Base-by-base conservation (phyloP, 1,140 invertebrate genomes). In the Gonioctena quinquepunctata region DNA sequence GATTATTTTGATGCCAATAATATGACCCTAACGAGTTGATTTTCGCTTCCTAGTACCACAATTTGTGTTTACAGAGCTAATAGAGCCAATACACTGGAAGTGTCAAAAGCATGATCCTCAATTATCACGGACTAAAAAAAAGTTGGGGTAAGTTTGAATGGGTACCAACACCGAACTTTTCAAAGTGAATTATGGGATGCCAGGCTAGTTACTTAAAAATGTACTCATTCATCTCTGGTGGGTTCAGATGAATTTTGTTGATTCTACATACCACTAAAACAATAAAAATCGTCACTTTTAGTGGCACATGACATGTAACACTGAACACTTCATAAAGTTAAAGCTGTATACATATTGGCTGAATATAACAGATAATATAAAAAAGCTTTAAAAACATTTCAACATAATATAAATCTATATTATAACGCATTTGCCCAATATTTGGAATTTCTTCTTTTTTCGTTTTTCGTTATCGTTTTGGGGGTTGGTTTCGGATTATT, bases 401-500 rank as follows among this genome's bases (percentile, higher is more conserved):
- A n/a, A 42, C 33, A 42, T 42, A 42, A 73, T 50, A 69, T 52
- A n/a, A 54, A 68, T 27, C 67, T 68, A 74, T 68, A 78, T 68
- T 11, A 79, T 67, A 23, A 75, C 65, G 70, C 79, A 80, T 69
- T 79, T 79, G 23, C 77, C 73, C 64, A 79, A 71, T 23, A 77
- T 78, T 56, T 79, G 72, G 21, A 82, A 52, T 69, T 81, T 82
- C 64, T 77, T 79, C 73, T 80, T 80, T 69, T 75, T 77, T 26
- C 77, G 68, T 71, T 91, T 92, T 42, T 91, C 90, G 65, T 86
- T 78, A 70, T 90, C 89, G 11, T 88, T 87, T 42, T 90, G 90
- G 42, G n/a, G 91, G 90, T 74, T 93, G 91, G 74, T 90, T 91
- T 74, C 91, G 86, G 74, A 93, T 92, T 64, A 92, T 92, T 68